These are phyloP conservation scores for Dendrolimus punctatus DNA, from an alignment of 1,140 invertebrate species.

Conservation along the genomic window DNA sequence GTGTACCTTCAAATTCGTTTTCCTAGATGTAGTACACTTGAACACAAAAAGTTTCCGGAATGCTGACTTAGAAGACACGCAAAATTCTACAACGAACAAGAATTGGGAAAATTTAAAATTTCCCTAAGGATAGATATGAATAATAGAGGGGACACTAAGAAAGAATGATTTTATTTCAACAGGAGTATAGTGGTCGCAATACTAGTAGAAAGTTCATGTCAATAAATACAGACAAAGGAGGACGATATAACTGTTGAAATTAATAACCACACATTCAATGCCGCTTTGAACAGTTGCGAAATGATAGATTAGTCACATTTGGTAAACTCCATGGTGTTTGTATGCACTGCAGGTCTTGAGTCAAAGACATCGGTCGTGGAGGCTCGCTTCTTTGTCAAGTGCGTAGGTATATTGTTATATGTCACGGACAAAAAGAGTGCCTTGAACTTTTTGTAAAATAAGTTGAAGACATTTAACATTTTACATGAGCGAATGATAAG, in stretches of 20 bases:
- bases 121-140: too few relatives aligned
- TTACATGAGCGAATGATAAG: neutral
- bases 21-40: too few relatives aligned
- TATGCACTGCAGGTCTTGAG: constrained; percentile 19
- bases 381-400: constrained; percentile 26
- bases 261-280: constrained; percentile 1
- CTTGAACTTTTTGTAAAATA: constrained; percentile 25
- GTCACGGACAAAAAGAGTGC: constrained; percentile 29
- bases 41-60: too few relatives aligned
- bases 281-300: constrained; percentile 8
- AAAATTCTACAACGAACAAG: too few relatives aligned
- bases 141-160: too few relatives aligned
- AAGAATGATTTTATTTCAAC: too few relatives aligned
- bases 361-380: constrained; percentile 9
- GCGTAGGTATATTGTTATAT: constrained; percentile 31
- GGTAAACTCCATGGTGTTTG: constrained; percentile 14
- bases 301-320: constrained; percentile 21
- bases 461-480: neutral
- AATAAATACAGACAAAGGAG: neutral
- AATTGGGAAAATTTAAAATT: too few relatives aligned
- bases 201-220: too few relatives aligned
- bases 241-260: constrained; percentile 10
- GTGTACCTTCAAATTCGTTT: too few relatives aligned
- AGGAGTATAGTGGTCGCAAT: too few relatives aligned
- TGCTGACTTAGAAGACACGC: too few relatives aligned